Evolutionary conservation across 2,888 invertebrate species (phyloP).

Genomic region (Altica lythri): DNA sequence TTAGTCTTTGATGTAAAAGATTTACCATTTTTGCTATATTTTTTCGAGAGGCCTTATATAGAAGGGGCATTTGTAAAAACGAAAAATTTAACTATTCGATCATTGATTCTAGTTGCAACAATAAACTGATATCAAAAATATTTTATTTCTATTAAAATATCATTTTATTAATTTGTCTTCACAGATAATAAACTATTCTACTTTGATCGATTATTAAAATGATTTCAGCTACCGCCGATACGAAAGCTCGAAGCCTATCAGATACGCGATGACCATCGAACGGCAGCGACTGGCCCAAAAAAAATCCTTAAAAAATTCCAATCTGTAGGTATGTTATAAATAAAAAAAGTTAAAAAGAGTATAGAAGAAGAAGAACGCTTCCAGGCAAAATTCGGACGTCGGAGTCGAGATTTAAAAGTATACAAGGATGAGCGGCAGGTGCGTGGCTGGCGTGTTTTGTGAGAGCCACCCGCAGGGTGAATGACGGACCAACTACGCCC

Average conservation of each 20-base stretch:
- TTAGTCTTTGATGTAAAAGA: no score
- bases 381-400: constrained; percentile 34
- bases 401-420: constrained; percentile 28
- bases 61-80: no score
- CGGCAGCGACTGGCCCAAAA: constrained; percentile 15
- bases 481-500: constrained; percentile 46
- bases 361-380: constrained; percentile 22
- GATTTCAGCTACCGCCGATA: constrained; percentile 4
- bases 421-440: constrained; percentile 42
- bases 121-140: no score
- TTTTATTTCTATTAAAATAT: no score
- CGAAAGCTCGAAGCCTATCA: constrained; percentile 7
- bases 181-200: no score
- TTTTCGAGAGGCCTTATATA: no score
- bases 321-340: constrained; percentile 31
- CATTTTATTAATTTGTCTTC: no score
- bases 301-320: constrained; percentile 27
- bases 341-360: constrained; percentile 26
- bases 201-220: neutral
- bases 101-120: no score
- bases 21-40: no score
- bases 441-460: constrained; percentile 45
- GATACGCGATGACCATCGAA: constrained; percentile 12
- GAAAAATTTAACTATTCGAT: no score
- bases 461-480: constrained; percentile 47